Conservation (phyloP, 2,888 invertebrate species). For the Acleris cristana region DNA sequence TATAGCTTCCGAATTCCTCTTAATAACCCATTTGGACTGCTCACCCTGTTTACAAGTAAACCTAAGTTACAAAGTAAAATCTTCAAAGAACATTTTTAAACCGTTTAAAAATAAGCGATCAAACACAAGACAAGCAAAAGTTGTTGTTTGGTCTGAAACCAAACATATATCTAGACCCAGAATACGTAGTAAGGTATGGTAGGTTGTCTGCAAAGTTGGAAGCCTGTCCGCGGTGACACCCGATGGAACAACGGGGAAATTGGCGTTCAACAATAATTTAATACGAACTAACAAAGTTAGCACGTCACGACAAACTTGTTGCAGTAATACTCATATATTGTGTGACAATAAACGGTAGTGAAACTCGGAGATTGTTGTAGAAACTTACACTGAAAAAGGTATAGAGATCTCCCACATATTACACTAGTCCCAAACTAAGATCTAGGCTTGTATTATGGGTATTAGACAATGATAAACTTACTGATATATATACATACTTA, state of each 20-base stretch:
- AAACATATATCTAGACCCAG: neutral
- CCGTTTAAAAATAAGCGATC: too few species aligned
- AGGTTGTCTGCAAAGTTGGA: slow-evolving; percentile 33
- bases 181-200: neutral
- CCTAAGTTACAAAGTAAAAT: neutral
- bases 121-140: too few species aligned
- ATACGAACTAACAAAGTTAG: slow-evolving; percentile 32
- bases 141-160: neutral
- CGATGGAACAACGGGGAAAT: slow-evolving; percentile 30
- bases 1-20: too few species aligned
- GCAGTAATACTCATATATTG: slow-evolving; percentile 5
- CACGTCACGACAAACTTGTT: slow-evolving; percentile 31
- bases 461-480: too few species aligned
- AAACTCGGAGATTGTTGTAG: neutral
- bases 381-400: too few species aligned
- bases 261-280: slow-evolving; percentile 34
- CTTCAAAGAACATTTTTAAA: too few species aligned
- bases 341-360: neutral
- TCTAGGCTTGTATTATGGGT: too few species aligned
- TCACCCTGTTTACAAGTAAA: neutral
- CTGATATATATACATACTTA: too few species aligned
- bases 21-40: neutral
- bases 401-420: too few species aligned
- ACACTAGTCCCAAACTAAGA: too few species aligned
- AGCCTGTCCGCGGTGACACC: slow-evolving; percentile 28